Evolutionary conservation across 1,140 invertebrate genomes (phyloP).

Genomic region (Drosophila mayri): DNA sequence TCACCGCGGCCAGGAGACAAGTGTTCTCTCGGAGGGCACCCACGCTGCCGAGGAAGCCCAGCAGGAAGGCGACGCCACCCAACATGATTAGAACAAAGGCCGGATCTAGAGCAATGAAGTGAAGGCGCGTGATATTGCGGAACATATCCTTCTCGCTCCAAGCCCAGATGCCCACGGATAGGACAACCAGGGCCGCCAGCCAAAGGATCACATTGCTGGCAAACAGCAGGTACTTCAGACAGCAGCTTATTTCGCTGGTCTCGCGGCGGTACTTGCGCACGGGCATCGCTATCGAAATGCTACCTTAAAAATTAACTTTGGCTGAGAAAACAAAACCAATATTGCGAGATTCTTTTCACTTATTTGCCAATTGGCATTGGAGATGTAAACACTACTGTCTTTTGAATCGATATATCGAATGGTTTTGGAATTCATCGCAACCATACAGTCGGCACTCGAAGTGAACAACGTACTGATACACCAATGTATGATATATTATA

Average conservation of each 20-base stretch:
- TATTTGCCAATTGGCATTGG: slow-evolving; percentile 21
- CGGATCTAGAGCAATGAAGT: slow-evolving; percentile 96
- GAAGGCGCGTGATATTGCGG: slow-evolving; percentile 95
- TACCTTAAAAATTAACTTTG: slow-evolving; percentile 44
- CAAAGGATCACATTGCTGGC: slow-evolving; percentile 99
- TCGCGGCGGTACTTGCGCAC: slow-evolving; percentile 92
- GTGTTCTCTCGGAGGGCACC: slow-evolving; percentile 96
- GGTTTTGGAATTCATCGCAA: neutral
- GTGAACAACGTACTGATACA: neutral
- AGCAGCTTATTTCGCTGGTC: slow-evolving; percentile 97
- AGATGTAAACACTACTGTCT: neutral
- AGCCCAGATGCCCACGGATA: slow-evolving; percentile 97
- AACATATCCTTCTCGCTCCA: slow-evolving; percentile 99
- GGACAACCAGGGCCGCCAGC: slow-evolving; percentile 93
- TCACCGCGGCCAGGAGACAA: slow-evolving; percentile 94
- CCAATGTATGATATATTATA: neutral
- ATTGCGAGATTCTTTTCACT: slow-evolving; percentile 23
- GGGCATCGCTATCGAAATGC: slow-evolving; percentile 62
- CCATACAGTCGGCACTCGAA: neutral
- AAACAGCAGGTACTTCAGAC: slow-evolving; percentile 98
- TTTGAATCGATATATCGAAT: slow-evolving; percentile 4
- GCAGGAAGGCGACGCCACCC: slow-evolving; percentile 96
- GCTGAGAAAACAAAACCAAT: slow-evolving; percentile 34
- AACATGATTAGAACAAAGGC: slow-evolving; percentile 97
- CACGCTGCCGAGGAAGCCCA: slow-evolving; percentile 98